Percentiles rank a stretch among this genome's conserved stretches.
Evolutionary conservation across 2,113 vertebrate species (phyloP).

Genomic region (Australoheros scitulus): DNA sequence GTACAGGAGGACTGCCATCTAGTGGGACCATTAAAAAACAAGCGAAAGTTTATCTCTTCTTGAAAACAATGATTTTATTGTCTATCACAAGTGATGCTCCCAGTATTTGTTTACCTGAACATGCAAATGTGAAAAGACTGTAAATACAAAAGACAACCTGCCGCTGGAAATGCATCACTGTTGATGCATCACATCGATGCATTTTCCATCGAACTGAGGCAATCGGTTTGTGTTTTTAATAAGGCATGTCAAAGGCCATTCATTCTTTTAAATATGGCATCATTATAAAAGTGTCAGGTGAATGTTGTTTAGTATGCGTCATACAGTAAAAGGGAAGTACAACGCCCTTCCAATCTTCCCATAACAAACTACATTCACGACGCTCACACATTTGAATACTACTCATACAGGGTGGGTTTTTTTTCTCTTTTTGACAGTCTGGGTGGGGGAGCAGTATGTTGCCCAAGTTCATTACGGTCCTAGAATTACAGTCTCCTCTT

Average conservation of each 20-base stretch:
- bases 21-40: conserved; percentile 33
- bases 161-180: background rate
- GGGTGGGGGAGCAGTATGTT: background rate
- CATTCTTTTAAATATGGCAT: background rate
- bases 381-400: background rate
- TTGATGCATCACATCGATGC: background rate
- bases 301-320: background rate
- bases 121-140: background rate
- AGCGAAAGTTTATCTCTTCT: background rate
- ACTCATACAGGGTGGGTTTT: background rate
- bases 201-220: background rate
- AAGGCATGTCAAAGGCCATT: background rate
- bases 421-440: background rate
- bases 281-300: background rate
- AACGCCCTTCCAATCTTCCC: background rate
- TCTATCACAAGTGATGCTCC: background rate
- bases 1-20: conserved; percentile 46
- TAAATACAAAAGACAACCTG: background rate
- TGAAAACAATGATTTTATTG: background rate
- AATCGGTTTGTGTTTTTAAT: background rate
- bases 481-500: background rate
- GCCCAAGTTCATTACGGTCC: background rate
- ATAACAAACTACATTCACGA: background rate
- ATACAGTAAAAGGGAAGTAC: background rate
- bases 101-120: background rate